These are phyloP conservation scores for Drosophila prolongata DNA, from an alignment of 2,888 invertebrate genomes.

Conservation along the genomic window DNA sequence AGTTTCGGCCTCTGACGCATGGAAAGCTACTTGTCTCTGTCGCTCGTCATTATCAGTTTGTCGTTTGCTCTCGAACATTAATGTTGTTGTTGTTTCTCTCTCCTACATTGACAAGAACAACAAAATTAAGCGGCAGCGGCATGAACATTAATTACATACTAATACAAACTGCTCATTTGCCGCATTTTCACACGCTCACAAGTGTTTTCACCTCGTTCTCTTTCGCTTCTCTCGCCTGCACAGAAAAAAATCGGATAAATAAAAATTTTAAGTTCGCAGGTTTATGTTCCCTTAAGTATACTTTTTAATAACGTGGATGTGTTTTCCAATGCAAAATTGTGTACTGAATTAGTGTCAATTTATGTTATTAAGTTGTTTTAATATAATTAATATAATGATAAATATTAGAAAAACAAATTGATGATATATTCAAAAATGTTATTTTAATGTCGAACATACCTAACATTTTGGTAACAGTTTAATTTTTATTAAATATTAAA, in stretches of 20 bases:
- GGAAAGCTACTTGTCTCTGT: constrained; percentile 51
- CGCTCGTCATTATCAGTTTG: constrained; percentile 21
- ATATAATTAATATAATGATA: too few relatives aligned
- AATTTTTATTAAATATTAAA: not conserved
- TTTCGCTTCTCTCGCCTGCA: not conserved
- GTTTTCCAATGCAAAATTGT: too few relatives aligned
- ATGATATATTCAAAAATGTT: too few relatives aligned
- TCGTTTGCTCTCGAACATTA: constrained; percentile 38
- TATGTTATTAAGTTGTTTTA: too few relatives aligned
- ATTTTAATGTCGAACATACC: too few relatives aligned
- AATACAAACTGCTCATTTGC: constrained; percentile 77
- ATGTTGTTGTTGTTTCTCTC: constrained; percentile 27
- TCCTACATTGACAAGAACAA: constrained; percentile 46
- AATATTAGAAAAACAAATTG: too few relatives aligned
- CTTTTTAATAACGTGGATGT: too few relatives aligned
- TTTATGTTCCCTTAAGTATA: not conserved
- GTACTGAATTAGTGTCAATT: too few relatives aligned
- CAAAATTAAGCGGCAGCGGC: constrained; percentile 3
- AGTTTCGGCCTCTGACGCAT: constrained; percentile 69
- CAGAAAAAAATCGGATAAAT: not conserved
- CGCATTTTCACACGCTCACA: constrained; percentile 79
- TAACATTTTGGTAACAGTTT: too few relatives aligned
- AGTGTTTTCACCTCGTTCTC: constrained; percentile 54
- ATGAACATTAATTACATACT: constrained; percentile 69
- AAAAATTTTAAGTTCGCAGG: not conserved